Base-by-base conservation (phyloP, 2,888 invertebrate genomes). In the Meganola albula region DNA sequence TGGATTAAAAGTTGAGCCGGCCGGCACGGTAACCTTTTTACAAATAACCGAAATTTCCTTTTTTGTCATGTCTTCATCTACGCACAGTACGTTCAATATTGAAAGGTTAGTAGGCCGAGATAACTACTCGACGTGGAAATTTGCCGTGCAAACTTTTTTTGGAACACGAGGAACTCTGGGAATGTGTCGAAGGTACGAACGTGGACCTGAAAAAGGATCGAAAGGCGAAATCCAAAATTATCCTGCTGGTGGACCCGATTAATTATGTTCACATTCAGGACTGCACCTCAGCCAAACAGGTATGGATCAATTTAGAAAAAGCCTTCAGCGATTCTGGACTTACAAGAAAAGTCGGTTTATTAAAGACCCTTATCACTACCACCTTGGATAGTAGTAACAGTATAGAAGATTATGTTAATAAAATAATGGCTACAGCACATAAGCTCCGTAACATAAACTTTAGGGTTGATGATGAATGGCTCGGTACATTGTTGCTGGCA, bases 261-360 rank as follows among this genome's bases (percentile, higher is more conserved):
- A 45, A 44, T 10, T 51, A 51, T 24, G 38, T 48, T 0, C 48
- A 48, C 29, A 31, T 48, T 7, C 38, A 47, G 18, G 36, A 35
- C 5, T 38, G 40, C 10, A 40, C 12, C 4, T 39, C 47, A 0
- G 38, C 41, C 1, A 43, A 37, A 42, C 16, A 49, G 10, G 48
- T 53, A 3, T 49, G 53, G 47, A 10, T 34, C 0, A 42, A 23
- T 14, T 18, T 51, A 2, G 24, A 27, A 3, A 20, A 33, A 14
- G 47, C 44, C 1, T 47, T 47, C 30, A 41, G 44, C 24, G 47
- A 46, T 11, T 34, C 11, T 12, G 45, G 44, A 1, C 10, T 45
- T 2, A 34, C 30, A 1, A 16, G 44, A 29, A 44, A 24, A 43
- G 46, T 46, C 0, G 37, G 36, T 6, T 14, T 51, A 1, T 12